phyloP scores from a whole-genome alignment of 2,113 vertebrate species.

The Cathartes aura region DNA sequence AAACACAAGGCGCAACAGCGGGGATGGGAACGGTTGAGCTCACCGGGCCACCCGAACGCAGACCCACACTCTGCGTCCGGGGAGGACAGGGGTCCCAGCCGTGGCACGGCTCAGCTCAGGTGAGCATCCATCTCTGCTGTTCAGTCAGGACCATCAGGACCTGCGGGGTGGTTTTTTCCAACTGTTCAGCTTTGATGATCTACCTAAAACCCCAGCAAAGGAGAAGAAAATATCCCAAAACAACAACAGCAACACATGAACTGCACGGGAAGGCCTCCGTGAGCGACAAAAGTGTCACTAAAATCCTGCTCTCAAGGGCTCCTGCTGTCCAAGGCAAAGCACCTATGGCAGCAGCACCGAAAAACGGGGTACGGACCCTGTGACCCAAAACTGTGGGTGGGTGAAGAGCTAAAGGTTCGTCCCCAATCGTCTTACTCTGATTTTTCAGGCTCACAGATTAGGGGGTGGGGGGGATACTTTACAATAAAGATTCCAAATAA shows the following conservation, averaged over 20 bases:
- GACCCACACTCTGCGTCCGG: fast-evolving
- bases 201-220: background rate
- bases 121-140: background rate
- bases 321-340: background rate
- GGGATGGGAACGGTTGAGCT: fast-evolving
- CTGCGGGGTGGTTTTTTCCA: fast-evolving
- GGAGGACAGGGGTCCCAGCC: fast-evolving
- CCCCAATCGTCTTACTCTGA: fast-evolving
- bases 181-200: background rate
- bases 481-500: background rate
- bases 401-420: background rate
- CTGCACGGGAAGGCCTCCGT: fast-evolving
- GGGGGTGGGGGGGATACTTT: background rate
- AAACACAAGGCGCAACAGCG: background rate
- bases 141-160: background rate
- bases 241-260: background rate
- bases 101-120: fast-evolving
- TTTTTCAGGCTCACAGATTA: background rate
- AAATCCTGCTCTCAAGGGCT: background rate
- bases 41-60: background rate
- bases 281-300: background rate
- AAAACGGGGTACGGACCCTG: fast-evolving
- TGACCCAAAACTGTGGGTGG: background rate
- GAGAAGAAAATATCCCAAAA: background rate
- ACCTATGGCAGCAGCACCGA: background rate